Base-by-base conservation (phyloP, 2,113 vertebrate genomes). In the Microtus richardsoni region DNA sequence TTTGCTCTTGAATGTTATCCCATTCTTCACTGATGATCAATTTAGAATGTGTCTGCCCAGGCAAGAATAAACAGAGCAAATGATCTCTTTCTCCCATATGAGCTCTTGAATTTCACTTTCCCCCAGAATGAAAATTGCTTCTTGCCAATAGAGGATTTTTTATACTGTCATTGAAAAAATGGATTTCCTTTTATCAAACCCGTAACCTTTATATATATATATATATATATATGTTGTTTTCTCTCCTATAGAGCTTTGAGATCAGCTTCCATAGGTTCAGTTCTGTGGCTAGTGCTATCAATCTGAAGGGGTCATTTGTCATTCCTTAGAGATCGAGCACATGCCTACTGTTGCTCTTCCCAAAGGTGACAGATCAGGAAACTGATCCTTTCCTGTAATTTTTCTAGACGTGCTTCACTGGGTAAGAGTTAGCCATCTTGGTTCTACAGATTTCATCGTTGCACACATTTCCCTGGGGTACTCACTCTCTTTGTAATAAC, bases 81-180 rank as follows among this genome's bases (percentile, higher is more conserved):
- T 83, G 95, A 96, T 97, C 96, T 88, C 89, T 96, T 93, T 93
- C 86, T 96, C 95, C 54, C 85, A 52, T 64, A 71, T 75, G 92
- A 96, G 68, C 96, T 91, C 91, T 97, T 95, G 94, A 97, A 95
- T 94, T 97, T 97, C 96, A 92, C 58, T 88, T 96, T 97, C 91
- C 78, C 54, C 73, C 49, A 52, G 92, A 97, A 96, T 91, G 95
- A 95, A 97, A 95, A 96, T 74, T 89, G 91, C 89, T 97, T 91
- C 73, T 95, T 96, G 85, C 80, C 96, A 95, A 89, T 95, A 95
- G 82, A 91, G 70, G 52, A 93, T 96, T 96, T 98, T 96, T 97
- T 93, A 95, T 97, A 64, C 77, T 97, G 86, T 96, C 96, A 91
- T 96, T 84, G 90, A 44, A 97, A 95, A 96, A 97, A 95, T 97